Percentiles rank a stretch among this genome's conserved stretches.
Conservation (phyloP, 2,888 invertebrate species). For the Drosophila histrio region DNA sequence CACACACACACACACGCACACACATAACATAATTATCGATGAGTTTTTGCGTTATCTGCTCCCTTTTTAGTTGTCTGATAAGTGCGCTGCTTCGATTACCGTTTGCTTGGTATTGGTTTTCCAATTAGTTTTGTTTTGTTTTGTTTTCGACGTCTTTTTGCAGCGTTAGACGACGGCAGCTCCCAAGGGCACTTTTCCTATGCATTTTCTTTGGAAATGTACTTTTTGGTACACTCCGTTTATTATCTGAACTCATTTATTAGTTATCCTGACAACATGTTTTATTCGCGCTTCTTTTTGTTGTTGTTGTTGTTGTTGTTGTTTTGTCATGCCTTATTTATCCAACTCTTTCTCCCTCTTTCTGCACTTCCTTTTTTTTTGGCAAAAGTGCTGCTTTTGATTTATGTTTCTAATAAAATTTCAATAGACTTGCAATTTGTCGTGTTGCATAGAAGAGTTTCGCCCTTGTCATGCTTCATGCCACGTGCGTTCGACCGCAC, state of each 20-base stretch:
- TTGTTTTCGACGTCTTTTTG: slow-evolving; percentile 16
- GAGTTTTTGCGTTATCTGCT: slow-evolving; percentile 47
- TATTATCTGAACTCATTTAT: slow-evolving; percentile 1
- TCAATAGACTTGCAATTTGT: slow-evolving; percentile 80
- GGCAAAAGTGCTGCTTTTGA: slow-evolving; percentile 55
- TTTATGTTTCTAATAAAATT: slow-evolving; percentile 78
- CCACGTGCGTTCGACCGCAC: slow-evolving; percentile 59
- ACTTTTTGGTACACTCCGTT: neutral
- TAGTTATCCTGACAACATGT: slow-evolving; percentile 9
- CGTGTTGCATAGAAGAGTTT: slow-evolving; percentile 52
- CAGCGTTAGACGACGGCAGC: neutral
- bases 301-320: slow-evolving; percentile 12
- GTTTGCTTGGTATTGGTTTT: slow-evolving; percentile 65
- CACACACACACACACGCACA: slow-evolving; percentile 15
- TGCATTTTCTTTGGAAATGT: slow-evolving; percentile 13
- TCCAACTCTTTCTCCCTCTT: neutral
- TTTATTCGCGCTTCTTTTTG: slow-evolving; percentile 6
- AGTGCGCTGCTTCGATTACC: slow-evolving; percentile 50
- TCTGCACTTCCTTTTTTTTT: neutral
- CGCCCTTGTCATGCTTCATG: slow-evolving; percentile 28
- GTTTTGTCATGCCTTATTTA: slow-evolving; percentile 37
- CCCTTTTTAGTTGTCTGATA: slow-evolving; percentile 51
- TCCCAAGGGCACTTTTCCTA: slow-evolving; percentile 33
- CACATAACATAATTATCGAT: slow-evolving; percentile 57
- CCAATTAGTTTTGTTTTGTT: slow-evolving; percentile 60